A percentile compares a stretch with the other conserved stretches of the same genome.
Evolutionary conservation across 2,888 invertebrate genomes (phyloP).

Genomic region (Mythimna loreyi): DNA sequence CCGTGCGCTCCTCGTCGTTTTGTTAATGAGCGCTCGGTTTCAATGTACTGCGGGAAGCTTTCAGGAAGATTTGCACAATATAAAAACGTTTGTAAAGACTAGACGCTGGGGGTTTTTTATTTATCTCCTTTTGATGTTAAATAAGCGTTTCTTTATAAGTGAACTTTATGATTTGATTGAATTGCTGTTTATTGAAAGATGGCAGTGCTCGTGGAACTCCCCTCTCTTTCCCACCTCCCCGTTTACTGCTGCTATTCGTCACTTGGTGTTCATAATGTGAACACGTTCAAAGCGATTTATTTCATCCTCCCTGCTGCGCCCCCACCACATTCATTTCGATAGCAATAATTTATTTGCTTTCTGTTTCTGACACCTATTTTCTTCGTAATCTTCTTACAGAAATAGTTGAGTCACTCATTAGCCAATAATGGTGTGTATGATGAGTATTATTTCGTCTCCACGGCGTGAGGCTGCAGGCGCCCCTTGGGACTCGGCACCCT

Average conservation of each 20-base stretch:
- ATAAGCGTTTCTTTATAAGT: conserved; percentile 45
- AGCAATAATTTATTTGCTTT: conserved; percentile 28
- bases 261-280: conserved; percentile 6
- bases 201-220: not conserved
- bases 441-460: conserved; percentile 40
- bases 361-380: conserved; percentile 36
- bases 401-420: conserved; percentile 55
- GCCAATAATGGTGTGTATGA: conserved; percentile 50
- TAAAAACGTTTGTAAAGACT: conserved; percentile 63
- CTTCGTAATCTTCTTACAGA: conserved; percentile 42
- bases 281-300: conserved; percentile 4
- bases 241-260: not conserved
- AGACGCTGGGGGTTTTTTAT: conserved; percentile 54
- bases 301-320: not conserved
- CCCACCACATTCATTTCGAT: conserved; percentile 10
- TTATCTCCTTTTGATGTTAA: conserved; percentile 56
- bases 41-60: conserved; percentile 59
- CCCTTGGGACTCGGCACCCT: conserved; percentile 18
- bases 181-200: conserved; percentile 9
- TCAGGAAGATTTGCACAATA: conserved; percentile 65
- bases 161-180: conserved; percentile 26
- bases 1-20: conserved; percentile 65
- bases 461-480: conserved; percentile 3
- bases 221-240: not conserved
- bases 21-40: conserved; percentile 71